phyloP scores from a whole-genome alignment of 2,797 vertebrate species.

The Hemitrygon akajei region DNA sequence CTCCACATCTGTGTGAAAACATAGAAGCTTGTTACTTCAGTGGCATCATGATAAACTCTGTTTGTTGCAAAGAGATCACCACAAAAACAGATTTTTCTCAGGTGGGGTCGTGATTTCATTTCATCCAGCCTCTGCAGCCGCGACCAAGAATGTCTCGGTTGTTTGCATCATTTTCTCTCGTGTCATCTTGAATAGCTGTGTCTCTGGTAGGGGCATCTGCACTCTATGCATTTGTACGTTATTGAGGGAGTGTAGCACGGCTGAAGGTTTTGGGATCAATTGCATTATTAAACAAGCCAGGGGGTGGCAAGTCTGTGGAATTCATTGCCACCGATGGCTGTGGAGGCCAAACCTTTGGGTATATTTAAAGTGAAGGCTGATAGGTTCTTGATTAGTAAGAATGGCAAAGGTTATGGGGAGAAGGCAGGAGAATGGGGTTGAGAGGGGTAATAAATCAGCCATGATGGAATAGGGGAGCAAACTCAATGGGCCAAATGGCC shows the following conservation, averaged over 20 bases:
- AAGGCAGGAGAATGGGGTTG: too few relatives aligned
- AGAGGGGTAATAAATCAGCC: too few relatives aligned
- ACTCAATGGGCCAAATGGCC: too few relatives aligned
- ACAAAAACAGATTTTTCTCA: neutral
- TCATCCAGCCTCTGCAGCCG: neutral
- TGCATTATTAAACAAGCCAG: neutral
- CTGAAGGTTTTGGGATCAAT: neutral
- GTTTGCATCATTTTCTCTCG: neutral
- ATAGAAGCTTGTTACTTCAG: neutral
- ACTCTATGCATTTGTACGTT: too few relatives aligned
- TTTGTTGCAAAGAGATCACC: neutral
- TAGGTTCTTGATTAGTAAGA: too few relatives aligned
- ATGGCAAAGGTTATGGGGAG: too few relatives aligned
- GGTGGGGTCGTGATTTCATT: neutral
- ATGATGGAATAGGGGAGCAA: too few relatives aligned
- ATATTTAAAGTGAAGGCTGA: too few relatives aligned
- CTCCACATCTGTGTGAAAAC: conserved; percentile 15
- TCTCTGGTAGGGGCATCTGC: neutral
- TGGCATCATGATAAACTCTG: neutral
- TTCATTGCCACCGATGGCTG: too few relatives aligned
- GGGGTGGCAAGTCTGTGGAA: too few relatives aligned
- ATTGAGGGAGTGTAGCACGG: neutral
- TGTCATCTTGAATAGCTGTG: neutral
- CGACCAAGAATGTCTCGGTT: too few relatives aligned
- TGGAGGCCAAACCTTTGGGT: too few relatives aligned